phyloP scores from a whole-genome alignment of 2,797 vertebrate species.

The Stomatorhinus walkeri region DNA sequence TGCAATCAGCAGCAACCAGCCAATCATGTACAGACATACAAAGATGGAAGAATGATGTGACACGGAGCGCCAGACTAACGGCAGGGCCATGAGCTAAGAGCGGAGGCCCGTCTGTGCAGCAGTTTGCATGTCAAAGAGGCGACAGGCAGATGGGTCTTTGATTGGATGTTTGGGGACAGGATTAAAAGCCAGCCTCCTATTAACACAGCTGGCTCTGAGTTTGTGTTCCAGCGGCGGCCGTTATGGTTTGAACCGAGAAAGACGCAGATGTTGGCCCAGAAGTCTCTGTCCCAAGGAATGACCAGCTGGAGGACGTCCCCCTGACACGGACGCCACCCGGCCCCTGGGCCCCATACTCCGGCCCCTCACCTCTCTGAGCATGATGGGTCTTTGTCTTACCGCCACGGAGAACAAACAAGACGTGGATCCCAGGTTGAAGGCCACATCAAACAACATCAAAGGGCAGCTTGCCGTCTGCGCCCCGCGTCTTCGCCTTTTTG shows the following conservation, averaged over 20 bases:
- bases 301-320: neutral
- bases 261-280: neutral
- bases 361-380: neutral
- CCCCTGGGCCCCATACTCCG: neutral
- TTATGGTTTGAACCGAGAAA: neutral
- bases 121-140: neutral
- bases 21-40: neutral
- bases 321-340: neutral
- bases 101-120: neutral
- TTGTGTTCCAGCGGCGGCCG: neutral
- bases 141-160: neutral
- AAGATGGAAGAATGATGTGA: neutral
- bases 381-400: neutral
- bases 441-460: slow-evolving; percentile 25
- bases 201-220: neutral
- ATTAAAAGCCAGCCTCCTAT: neutral
- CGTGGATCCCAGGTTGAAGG: neutral
- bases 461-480: neutral
- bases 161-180: neutral
- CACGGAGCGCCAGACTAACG: neutral
- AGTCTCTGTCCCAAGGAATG: neutral
- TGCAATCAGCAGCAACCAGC: neutral
- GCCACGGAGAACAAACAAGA: neutral
- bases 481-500: neutral
- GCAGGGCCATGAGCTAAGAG: neutral